Conservation (phyloP, 1,140 invertebrate species). For the Drosophila willistoni region DNA sequence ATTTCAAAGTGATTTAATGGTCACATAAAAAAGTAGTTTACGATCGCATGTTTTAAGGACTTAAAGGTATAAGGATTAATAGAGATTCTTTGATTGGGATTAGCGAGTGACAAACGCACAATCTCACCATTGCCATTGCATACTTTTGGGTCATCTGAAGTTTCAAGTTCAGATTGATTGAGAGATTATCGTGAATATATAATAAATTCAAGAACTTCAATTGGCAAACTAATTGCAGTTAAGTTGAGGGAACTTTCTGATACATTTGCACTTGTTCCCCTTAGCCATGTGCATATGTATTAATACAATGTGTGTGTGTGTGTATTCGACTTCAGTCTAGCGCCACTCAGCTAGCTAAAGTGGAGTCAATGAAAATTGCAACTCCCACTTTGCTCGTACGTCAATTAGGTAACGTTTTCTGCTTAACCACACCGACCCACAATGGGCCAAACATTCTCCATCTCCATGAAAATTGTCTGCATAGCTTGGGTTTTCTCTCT, state of each 20-base stretch:
- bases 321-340: conserved; percentile 45
- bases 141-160: too few species aligned
- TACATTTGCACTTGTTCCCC: conserved; percentile 25
- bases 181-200: too few species aligned
- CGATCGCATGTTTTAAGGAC: too few species aligned
- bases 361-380: conserved; percentile 83
- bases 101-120: too few species aligned
- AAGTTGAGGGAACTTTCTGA: conserved; percentile 72
- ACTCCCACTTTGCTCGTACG: conserved; percentile 82
- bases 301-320: conserved; percentile 13
- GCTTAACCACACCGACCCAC: conserved; percentile 15
- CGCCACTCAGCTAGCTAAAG: conserved; percentile 64
- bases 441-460: conserved; percentile 16
- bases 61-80: too few species aligned
- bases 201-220: conserved; percentile 55
- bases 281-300: conserved; percentile 9
- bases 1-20: not conserved
- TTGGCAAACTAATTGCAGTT: conserved; percentile 83
- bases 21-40: not conserved
- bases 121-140: too few species aligned
- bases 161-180: too few species aligned
- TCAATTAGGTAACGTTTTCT: conserved; percentile 75
- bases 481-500: conserved; percentile 35
- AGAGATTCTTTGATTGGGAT: too few species aligned
- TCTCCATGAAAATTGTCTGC: conserved; percentile 40